phyloP scores from a whole-genome alignment of 2,888 invertebrate genomes.

The Oxyscelio sp. region DNA sequence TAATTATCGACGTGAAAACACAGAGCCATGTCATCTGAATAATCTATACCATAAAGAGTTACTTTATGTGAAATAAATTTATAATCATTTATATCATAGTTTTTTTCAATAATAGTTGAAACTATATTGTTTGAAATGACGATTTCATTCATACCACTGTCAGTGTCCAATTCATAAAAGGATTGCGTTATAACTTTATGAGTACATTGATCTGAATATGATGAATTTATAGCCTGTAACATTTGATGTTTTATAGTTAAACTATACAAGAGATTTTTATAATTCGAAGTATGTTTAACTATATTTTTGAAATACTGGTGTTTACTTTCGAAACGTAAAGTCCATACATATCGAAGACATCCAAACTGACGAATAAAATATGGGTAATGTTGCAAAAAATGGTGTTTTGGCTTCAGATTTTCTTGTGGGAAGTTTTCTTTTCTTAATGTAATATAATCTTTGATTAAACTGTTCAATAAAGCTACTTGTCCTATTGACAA shows the following conservation, averaged over 20 bases:
- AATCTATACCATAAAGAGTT: slow-evolving; percentile 4
- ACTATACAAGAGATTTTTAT: slow-evolving; percentile 17
- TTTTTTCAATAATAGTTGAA: slow-evolving; percentile 2
- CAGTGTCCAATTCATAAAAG: slow-evolving; percentile 7
- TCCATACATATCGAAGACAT: slow-evolving; percentile 15
- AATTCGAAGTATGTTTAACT: slow-evolving; percentile 24
- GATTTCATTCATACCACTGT: slow-evolving; percentile 4
- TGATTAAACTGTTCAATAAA: slow-evolving; percentile 19
- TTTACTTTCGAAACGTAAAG: slow-evolving; percentile 23
- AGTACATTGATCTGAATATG: slow-evolving; percentile 20
- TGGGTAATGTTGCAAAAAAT: slow-evolving; percentile 10
- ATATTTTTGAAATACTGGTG: slow-evolving; percentile 23
- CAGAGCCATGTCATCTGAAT: not conserved
- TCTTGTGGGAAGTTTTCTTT: slow-evolving; percentile 2
- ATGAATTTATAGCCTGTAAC: slow-evolving; percentile 14
- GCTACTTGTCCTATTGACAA: slow-evolving; percentile 35
- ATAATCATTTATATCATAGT: slow-evolving; percentile 19
- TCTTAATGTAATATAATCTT: slow-evolving; percentile 22
- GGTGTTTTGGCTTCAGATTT: slow-evolving; percentile 23
- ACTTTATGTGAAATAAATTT: slow-evolving; percentile 11
- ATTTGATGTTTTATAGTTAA: slow-evolving; percentile 19
- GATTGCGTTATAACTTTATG: not conserved
- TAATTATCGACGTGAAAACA: slow-evolving; percentile 26
- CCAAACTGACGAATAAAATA: slow-evolving; percentile 17
- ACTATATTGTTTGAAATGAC: too few relatives aligned